Evolutionary conservation across 1,140 invertebrate genomes (phyloP).

Genomic region (Zaprionus capensis): DNA sequence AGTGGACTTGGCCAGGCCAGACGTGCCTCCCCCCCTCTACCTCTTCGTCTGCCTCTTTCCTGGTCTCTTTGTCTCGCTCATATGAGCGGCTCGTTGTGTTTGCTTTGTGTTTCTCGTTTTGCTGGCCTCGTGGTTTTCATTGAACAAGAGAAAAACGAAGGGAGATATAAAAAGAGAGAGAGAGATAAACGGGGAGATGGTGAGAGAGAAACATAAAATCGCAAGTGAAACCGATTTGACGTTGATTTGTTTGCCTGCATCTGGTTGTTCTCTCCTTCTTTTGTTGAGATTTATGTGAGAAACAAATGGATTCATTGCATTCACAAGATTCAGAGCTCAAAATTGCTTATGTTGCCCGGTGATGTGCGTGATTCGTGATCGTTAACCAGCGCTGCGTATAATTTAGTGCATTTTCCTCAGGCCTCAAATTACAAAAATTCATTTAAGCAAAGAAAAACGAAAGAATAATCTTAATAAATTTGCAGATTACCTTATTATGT

Average conservation of each 20-base stretch:
- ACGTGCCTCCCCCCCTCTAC: neutral
- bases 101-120: conserved; percentile 7
- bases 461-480: neutral
- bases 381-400: neutral
- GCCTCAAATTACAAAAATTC: neutral
- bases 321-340: conserved; percentile 16
- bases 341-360: neutral
- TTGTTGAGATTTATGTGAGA: conserved; percentile 36
- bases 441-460: neutral
- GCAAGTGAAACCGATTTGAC: conserved; percentile 41
- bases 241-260: conserved; percentile 47
- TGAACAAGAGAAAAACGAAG: conserved; percentile 8
- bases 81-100: conserved; percentile 24
- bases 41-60: neutral
- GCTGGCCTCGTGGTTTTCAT: conserved; percentile 7
- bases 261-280: conserved; percentile 9
- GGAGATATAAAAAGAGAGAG: neutral
- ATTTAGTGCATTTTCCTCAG: conserved; percentile 2
- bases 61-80: neutral
- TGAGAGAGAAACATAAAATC: conserved; percentile 6
- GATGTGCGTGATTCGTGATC: conserved; percentile 35
- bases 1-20: conserved; percentile 7
- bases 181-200: neutral
- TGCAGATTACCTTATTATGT: neutral
- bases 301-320: conserved; percentile 41